Conservation (phyloP, 2,797 vertebrate genomes). For the Sternarchorhynchus goeldii region DNA sequence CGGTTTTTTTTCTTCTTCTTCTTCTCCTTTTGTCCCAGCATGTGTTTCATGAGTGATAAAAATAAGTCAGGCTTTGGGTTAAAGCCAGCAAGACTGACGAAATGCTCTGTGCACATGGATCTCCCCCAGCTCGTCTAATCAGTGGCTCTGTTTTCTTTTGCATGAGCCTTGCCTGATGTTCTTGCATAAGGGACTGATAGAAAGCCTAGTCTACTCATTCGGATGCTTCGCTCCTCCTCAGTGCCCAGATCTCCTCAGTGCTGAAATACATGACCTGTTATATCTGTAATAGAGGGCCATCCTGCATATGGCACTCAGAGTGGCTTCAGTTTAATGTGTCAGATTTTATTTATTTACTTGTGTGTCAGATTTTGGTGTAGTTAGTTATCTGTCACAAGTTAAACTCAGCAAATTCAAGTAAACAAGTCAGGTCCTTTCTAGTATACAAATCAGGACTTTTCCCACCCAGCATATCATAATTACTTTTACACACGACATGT, state of each 20-base stretch:
- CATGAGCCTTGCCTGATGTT: neutral
- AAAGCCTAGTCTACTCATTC: neutral
- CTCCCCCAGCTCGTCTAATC: constrained; percentile 6
- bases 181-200: neutral
- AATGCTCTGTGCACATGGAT: neutral
- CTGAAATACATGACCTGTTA: neutral
- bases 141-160: constrained; percentile 14
- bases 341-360: neutral
- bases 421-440: neutral
- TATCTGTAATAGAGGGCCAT: constrained; percentile 1
- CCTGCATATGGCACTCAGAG: neutral
- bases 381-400: neutral
- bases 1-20: neutral
- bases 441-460: neutral
- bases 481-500: neutral
- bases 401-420: neutral
- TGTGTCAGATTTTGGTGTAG: too few relatives aligned
- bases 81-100: constrained; percentile 1
- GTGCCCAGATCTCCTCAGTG: neutral
- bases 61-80: constrained; percentile 28
- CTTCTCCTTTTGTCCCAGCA: constrained; percentile 6
- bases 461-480: neutral
- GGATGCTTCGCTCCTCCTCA: neutral
- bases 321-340: neutral
- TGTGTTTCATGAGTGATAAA: constrained; percentile 20